A percentile compares a stretch with the other conserved stretches of the same genome.
Conservation (phyloP, 2,888 invertebrate species). For the Lathronympha strigana region DNA sequence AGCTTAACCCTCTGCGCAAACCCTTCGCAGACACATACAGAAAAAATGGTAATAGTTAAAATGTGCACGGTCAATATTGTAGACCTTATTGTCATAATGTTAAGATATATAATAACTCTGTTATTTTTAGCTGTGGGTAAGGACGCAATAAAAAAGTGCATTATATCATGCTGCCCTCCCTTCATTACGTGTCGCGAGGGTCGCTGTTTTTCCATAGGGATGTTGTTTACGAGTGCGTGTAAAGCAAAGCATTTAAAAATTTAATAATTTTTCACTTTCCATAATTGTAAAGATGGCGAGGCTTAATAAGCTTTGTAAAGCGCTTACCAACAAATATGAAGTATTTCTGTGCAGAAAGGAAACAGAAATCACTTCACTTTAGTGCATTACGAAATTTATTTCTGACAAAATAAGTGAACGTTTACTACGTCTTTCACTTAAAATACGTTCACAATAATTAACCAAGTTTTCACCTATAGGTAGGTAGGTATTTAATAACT, state of each 20-base stretch:
- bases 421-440: no score
- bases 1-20: constrained; percentile 73
- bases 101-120: constrained; percentile 47
- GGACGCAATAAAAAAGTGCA: constrained; percentile 84
- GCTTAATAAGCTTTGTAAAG: background rate
- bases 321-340: background rate
- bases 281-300: background rate
- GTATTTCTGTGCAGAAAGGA: no score
- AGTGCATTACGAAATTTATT: no score
- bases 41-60: constrained; percentile 81
- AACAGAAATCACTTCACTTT: no score
- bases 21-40: constrained; percentile 74
- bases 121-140: constrained; percentile 80
- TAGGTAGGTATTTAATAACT: no score
- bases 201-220: constrained; percentile 56
- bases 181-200: constrained; percentile 78
- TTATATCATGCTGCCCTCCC: constrained; percentile 82
- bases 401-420: no score
- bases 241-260: constrained; percentile 25
- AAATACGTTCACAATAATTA: no score
- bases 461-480: no score
- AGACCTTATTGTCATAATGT: constrained; percentile 30
- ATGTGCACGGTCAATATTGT: constrained; percentile 60
- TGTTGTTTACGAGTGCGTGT: constrained; percentile 43
- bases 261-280: constrained; percentile 18